Percentiles rank a stretch among this genome's conserved stretches.
Conservation (phyloP, 2,888 invertebrate species). For the Ophion ellenae region DNA sequence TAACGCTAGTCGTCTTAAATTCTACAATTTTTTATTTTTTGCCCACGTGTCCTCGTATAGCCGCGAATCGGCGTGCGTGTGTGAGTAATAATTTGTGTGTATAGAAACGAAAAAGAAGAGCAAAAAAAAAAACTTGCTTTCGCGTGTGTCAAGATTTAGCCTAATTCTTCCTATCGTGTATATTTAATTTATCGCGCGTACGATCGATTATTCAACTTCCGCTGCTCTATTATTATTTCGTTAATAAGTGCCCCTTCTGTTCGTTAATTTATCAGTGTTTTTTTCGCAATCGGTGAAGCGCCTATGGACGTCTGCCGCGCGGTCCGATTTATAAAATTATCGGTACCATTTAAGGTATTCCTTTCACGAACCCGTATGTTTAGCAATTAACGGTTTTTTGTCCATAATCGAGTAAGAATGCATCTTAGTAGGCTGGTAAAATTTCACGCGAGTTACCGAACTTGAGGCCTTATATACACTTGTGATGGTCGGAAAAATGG, state of each 20-base stretch:
- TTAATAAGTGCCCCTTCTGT: slow-evolving; percentile 20
- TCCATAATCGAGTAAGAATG: slow-evolving; percentile 50
- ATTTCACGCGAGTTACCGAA: no score
- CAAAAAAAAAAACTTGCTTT: slow-evolving; percentile 6
- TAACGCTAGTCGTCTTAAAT: background rate
- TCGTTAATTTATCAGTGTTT: slow-evolving; percentile 14
- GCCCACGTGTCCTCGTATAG: slow-evolving; percentile 1
- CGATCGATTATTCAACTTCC: slow-evolving; percentile 48
- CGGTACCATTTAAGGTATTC: slow-evolving; percentile 36
- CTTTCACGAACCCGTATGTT: no score
- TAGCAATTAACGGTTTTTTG: no score
- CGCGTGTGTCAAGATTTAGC: slow-evolving; percentile 35
- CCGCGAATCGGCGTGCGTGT: background rate
- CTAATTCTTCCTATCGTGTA: slow-evolving; percentile 47
- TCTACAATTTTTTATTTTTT: slow-evolving; percentile 14
- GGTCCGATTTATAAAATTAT: slow-evolving; percentile 58
- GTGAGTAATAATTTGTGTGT: slow-evolving; percentile 34
- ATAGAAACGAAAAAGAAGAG: slow-evolving; percentile 31
- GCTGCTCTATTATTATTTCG: slow-evolving; percentile 14
- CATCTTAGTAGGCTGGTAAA: background rate
- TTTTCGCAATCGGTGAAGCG: slow-evolving; percentile 29
- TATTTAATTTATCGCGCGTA: slow-evolving; percentile 37
- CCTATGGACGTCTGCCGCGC: slow-evolving; percentile 29
- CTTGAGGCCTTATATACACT: no score
- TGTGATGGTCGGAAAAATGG: no score